Conservation (phyloP, 23 tunicate genomes). For the Styela plicata region DNA sequence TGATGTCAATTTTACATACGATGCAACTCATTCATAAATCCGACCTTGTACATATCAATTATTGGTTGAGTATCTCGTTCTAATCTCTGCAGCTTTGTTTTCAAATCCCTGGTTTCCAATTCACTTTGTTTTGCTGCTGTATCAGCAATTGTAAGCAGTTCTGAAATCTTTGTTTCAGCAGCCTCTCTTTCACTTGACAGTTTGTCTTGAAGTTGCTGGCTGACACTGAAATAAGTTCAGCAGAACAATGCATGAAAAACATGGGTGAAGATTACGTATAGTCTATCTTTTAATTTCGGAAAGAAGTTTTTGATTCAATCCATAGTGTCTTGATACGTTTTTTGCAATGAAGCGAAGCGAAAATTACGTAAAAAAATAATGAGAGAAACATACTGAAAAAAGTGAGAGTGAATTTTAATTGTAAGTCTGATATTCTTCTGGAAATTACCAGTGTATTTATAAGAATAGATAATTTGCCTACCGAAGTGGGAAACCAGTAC, state of each 20-base stretch:
- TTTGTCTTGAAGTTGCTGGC: constrained; percentile 6
- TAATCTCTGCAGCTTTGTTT: constrained; percentile 43
- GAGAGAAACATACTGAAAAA: no score
- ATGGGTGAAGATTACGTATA: background rate
- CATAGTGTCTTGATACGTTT: no score
- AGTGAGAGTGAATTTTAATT: no score
- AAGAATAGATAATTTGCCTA: no score
- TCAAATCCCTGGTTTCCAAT: constrained; percentile 47
- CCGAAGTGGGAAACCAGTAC: no score
- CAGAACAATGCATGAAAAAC: background rate
- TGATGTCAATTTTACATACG: no score
- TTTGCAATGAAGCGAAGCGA: no score
- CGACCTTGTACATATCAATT: constrained; percentile 57
- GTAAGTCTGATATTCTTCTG: no score
- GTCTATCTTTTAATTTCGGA: background rate
- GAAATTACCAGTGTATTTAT: no score
- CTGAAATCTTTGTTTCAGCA: constrained; percentile 15
- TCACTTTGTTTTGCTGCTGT: constrained; percentile 51
- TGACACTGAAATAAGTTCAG: constrained; percentile 13
- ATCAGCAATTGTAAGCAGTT: constrained; percentile 38
- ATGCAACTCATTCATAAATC: no score
- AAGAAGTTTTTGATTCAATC: no score
- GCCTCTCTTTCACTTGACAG: constrained; percentile 30
- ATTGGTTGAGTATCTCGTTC: constrained; percentile 60
- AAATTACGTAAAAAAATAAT: no score